These are phyloP conservation scores for Philypnodon macrostomus DNA, from an alignment of 2,797 vertebrate genomes.

Conservation along the genomic window DNA sequence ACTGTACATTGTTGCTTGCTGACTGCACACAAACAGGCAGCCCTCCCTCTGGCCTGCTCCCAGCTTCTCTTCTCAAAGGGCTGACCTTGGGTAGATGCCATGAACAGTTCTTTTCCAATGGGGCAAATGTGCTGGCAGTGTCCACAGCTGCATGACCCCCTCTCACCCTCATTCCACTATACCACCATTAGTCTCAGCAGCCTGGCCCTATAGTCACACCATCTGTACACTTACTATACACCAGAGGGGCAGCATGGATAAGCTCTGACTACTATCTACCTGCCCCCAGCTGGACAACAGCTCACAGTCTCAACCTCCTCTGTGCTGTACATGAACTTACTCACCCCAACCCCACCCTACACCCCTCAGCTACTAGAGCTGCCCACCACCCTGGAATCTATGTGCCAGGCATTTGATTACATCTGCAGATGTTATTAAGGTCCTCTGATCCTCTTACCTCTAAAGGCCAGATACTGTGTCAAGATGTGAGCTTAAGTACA, in stretches of 20 bases:
- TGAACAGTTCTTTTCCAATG: conserved; percentile 74
- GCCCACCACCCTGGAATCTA: conserved; percentile 47
- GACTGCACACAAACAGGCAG: conserved; percentile 70
- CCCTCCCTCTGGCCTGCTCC: conserved; percentile 69
- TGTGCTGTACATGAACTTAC: conserved; percentile 36
- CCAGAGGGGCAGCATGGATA: conserved; percentile 8
- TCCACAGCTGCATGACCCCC: conserved; percentile 47
- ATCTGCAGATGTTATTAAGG: conserved; percentile 66
- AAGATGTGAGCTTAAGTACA: conserved; percentile 18
- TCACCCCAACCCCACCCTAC: conserved; percentile 47
- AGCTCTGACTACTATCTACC: conserved; percentile 37
- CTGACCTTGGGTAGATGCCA: conserved; percentile 78
- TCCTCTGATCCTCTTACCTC: conserved; percentile 52
- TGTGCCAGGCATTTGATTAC: conserved; percentile 61
- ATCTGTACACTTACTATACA: conserved; percentile 38
- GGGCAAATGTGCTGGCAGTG: conserved; percentile 70
- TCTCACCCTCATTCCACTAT: conserved; percentile 29
- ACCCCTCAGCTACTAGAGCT: conserved; percentile 33
- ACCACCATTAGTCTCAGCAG: conserved; percentile 27
- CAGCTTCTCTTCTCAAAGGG: conserved; percentile 70
- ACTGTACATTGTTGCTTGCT: conserved; percentile 70
- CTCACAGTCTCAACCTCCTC: conserved; percentile 18
- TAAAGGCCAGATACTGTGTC: conserved; percentile 36
- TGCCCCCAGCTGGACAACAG: conserved; percentile 41
- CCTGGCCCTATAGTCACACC: conserved; percentile 44